These are phyloP conservation scores for Globodera rostochiensis DNA, from an alignment of 1,140 invertebrate species.

Conservation along the genomic window DNA sequence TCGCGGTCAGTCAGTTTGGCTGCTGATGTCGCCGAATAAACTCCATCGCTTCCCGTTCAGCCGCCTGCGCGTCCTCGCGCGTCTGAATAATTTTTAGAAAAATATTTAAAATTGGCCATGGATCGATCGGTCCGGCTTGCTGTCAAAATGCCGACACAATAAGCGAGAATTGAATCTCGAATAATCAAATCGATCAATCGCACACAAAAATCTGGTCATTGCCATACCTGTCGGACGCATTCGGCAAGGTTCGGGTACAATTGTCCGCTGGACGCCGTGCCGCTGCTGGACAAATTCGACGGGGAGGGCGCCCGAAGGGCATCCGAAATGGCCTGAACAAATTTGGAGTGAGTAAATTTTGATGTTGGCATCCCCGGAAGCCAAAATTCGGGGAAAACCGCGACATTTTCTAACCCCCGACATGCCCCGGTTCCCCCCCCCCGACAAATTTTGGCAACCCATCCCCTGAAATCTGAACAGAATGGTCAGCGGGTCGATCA, in stretches of 20 bases:
- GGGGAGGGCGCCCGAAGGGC: neutral
- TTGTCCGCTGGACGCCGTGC: conserved; percentile 13
- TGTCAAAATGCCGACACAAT: too few relatives aligned
- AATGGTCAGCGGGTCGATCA: too few relatives aligned
- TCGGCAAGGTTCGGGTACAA: conserved; percentile 26
- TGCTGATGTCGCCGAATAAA: neutral
- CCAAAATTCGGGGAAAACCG: too few relatives aligned
- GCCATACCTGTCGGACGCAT: conserved; percentile 4
- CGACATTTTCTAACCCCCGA: too few relatives aligned
- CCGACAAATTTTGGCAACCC: too few relatives aligned
- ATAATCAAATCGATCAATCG: too few relatives aligned
- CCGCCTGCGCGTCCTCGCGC: neutral
- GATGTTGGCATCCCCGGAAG: too few relatives aligned
- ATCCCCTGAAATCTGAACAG: too few relatives aligned
- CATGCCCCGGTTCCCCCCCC: too few relatives aligned
- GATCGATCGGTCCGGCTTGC: too few relatives aligned
- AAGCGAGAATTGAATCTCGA: too few relatives aligned
- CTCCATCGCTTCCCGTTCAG: conserved; percentile 3
- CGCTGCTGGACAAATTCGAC: neutral
- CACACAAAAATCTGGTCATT: neutral
- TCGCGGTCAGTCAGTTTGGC: neutral
- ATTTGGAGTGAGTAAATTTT: too few relatives aligned
- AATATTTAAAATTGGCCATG: neutral
- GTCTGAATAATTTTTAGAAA: conserved; percentile 3
- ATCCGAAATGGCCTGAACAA: neutral